phyloP scores from a whole-genome alignment of 2,113 vertebrate genomes.

The Orycteropus afer region DNA sequence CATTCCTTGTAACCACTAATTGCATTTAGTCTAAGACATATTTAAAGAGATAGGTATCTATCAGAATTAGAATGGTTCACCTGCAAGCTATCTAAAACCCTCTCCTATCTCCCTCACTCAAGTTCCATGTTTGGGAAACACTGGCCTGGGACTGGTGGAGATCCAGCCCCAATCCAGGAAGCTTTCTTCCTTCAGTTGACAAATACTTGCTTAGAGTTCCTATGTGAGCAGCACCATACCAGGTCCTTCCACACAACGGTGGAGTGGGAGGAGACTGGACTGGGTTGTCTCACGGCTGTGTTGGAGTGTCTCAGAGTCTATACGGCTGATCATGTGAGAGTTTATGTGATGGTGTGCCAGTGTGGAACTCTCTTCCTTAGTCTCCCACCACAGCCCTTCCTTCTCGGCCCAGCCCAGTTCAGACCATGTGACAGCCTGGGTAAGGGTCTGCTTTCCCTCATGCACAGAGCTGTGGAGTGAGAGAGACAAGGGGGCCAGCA shows the following conservation, averaged over 20 bases:
- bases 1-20: not conserved
- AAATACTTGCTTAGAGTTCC: not conserved
- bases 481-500: constrained; percentile 83
- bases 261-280: not conserved
- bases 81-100: not conserved
- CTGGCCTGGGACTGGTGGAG: not conserved
- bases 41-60: not conserved
- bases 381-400: not conserved
- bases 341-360: not conserved
- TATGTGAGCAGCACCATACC: not conserved
- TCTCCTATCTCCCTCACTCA: rapidly evolving
- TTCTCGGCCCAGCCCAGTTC: constrained; percentile 69
- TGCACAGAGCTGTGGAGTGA: constrained; percentile 78
- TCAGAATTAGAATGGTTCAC: not conserved
- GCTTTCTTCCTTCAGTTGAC: not conserved
- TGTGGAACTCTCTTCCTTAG: not conserved
- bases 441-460: constrained; percentile 89
- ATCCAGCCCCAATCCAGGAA: not conserved
- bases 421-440: constrained; percentile 74
- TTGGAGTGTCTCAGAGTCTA: not conserved
- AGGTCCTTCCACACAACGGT: not conserved
- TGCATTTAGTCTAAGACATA: not conserved
- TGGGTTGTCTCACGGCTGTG: not conserved
- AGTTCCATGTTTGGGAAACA: not conserved
- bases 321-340: not conserved